Conservation (phyloP, 2,888 invertebrate genomes). For the Caenorhabditis sp. region DNA sequence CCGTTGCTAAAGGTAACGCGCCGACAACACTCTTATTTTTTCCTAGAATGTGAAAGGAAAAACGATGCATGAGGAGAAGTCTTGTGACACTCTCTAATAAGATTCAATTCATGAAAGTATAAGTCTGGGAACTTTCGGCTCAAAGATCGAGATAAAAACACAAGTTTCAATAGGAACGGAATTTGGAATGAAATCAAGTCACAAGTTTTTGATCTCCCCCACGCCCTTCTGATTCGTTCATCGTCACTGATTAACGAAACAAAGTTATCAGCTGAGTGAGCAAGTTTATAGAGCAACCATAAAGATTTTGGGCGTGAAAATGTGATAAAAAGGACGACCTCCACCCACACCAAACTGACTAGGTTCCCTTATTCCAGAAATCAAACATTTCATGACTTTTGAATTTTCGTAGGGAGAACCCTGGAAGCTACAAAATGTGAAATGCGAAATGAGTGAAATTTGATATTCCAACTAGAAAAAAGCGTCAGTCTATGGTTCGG, state of each 20-base stretch:
- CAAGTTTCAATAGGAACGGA: background rate
- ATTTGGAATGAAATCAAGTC: background rate
- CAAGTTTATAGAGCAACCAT: constrained; percentile 40
- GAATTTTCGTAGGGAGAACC: background rate
- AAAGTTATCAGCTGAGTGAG: constrained; percentile 51
- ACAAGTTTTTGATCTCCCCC: constrained; percentile 8
- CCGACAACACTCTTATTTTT: constrained; percentile 14
- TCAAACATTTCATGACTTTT: background rate
- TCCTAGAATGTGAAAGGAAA: background rate
- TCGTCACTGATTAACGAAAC: constrained; percentile 18
- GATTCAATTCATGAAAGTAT: no score
- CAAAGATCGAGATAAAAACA: background rate
- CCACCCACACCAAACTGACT: constrained; percentile 1
- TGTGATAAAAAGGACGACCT: constrained; percentile 6
- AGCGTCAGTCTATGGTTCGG: constrained; percentile 3
- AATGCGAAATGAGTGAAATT: background rate
- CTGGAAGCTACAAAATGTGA: background rate
- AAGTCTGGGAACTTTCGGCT: no score
- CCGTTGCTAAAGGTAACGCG: constrained; percentile 58
- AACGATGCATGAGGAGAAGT: background rate
- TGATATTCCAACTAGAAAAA: background rate
- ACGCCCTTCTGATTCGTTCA: background rate
- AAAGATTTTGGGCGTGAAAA: constrained; percentile 32
- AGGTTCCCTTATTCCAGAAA: background rate
- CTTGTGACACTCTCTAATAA: background rate